Evolutionary conservation across 2,113 vertebrate genomes (phyloP).

Genomic region (Gopherus evgoodei): DNA sequence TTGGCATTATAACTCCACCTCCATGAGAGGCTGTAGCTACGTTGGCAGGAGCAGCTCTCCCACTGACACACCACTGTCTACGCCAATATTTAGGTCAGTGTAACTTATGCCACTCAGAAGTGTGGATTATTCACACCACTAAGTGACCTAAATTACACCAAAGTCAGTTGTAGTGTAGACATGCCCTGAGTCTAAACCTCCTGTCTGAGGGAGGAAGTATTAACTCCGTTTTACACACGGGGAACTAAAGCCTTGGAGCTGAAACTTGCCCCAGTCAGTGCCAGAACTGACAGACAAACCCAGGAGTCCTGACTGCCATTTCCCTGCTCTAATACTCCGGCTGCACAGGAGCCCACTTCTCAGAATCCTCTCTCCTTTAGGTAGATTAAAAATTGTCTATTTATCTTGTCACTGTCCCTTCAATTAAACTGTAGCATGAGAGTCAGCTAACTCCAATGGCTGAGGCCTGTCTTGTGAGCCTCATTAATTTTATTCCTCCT

Average conservation of each 20-base stretch:
- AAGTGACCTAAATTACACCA: too few relatives aligned
- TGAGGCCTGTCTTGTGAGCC: fast-evolving
- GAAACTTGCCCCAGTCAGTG: fast-evolving
- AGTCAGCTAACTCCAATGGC: neutral
- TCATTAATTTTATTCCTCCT: neutral
- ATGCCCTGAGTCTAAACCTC: neutral
- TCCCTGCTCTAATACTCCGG: neutral
- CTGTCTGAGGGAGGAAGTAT: neutral
- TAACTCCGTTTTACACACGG: neutral
- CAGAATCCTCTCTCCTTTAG: neutral
- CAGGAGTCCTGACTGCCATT: neutral
- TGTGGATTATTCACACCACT: neutral
- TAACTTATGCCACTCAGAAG: neutral
- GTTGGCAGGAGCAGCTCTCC: neutral
- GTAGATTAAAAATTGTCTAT: neutral
- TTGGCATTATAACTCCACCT: too few relatives aligned
- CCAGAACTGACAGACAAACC: neutral
- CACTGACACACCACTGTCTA: neutral
- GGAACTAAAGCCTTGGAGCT: neutral
- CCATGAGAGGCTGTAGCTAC: too few relatives aligned
- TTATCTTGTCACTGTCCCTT: neutral
- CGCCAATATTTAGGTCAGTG: too few relatives aligned
- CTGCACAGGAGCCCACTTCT: neutral
- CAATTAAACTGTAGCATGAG: neutral
- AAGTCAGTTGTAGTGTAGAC: neutral